Base-by-base conservation (phyloP, 2,888 invertebrate species). In the Thereva unica region DNA sequence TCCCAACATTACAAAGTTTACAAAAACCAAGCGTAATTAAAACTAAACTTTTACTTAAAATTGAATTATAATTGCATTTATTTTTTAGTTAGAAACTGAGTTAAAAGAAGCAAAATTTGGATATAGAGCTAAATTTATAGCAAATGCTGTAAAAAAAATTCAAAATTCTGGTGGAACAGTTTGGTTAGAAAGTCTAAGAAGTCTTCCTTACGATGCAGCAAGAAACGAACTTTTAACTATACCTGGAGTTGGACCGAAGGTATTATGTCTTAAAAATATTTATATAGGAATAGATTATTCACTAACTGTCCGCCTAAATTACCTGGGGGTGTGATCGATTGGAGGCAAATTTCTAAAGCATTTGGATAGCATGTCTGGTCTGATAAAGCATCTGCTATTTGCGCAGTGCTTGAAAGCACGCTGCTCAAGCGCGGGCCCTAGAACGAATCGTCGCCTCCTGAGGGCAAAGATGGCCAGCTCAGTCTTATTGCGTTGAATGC, bases 231-330 rank as follows among this genome's bases (percentile, higher is more conserved):
- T 98, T 4, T 87, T 91, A 81, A 85, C 86, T 69, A 80, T 98
- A 41, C 88, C 89, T 71, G 98, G 98, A 7, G 89, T 99, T 73
- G 98, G 98, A 3, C 91, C 93, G 6, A 98, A 98, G 87, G 95
- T 59, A 12, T 92, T 72, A 53, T 54, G 56, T 67, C 50, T 66
- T 23, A 23, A 23, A 23, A 23, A 23, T 23, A 23, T 23, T 1
- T 23, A 23, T 23, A 23, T 23, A 23, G 23, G 23, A 23, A 23
- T 2, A 23, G 23, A 23, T 23, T 2, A 23, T 23, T 23, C 23
- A 23, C 1, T 23, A 2, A 23, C 23, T 2, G 23, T 23, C 23
- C 23, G 23, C 23, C 23, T 23, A 23, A 23, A 2, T 2, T 23
- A 23, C 23, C 23, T 23, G 23, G 23, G 23, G 2, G 23, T 23